Evolutionary conservation across 2,113 vertebrate species (phyloP), one percentile per base, ranked within the genome.

Genomic region (Rissa tridactyla): DNA sequence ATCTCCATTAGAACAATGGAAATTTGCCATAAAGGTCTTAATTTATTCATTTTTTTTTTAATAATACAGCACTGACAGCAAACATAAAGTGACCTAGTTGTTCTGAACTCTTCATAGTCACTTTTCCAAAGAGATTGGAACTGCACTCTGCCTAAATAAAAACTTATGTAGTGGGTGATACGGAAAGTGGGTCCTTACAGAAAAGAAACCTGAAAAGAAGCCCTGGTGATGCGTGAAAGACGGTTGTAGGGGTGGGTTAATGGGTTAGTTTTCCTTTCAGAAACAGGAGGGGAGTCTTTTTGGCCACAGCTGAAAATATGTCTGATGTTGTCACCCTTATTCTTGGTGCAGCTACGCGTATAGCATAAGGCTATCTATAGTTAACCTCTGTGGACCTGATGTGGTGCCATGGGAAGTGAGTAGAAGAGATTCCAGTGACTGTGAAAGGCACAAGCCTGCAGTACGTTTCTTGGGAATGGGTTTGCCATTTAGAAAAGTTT

Each of bases 161-260:
- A 69, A 12, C 6, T 6, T 69, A 5, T 34, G 11, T 6, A 64
- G 15, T 1, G 57, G 11, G 9, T 71, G 15, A 15, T 72, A 52
- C 8, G 47, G 47, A 22, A 22, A 22, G 47, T 12, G 21, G 47
- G 9, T 42, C 16, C 5, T 65, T 65, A 79, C 0, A 2, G 17
- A 55, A 55, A 55, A 55, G 16, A 55, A 55, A 4, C 54, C 32
- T 82, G 29, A 69, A 78, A 78, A 42, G 2, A 88, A 69, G 29
- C 6, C 7, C 29, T 2, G 0, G 0, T 75, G 19, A 47, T 6
- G 3, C 17, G 68, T 44, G 55, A 46, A 58, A 15, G 13, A 11
- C 10, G 27, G 19, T 20, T 83, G 25, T 27, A 70, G 4, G 12
- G 62, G 6, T 52, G 11, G 4, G 36, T 52, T 66, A 58, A 57